Percentiles rank a stretch among this genome's conserved stretches.
Conservation (phyloP, 2,888 invertebrate species). For the Lysandra coridon region DNA sequence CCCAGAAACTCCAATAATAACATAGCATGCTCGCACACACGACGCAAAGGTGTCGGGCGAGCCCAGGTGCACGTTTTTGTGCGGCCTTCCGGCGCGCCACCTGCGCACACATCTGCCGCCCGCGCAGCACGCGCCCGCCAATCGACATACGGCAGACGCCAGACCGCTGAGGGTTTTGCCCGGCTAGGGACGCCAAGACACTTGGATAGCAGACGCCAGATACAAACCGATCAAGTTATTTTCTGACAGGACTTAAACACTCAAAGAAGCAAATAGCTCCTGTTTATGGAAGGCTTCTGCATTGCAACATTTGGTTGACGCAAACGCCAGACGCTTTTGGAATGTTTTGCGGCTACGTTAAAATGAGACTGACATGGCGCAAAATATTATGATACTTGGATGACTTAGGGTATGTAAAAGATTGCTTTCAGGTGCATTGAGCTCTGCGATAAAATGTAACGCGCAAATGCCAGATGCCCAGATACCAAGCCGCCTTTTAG, state of each 20-base stretch:
- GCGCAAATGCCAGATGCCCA: not conserved
- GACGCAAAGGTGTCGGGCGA: slow-evolving; percentile 46
- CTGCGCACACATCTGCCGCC: slow-evolving; percentile 75
- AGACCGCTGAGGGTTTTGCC: not conserved
- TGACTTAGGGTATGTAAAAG: not conserved
- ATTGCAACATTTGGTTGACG: not conserved
- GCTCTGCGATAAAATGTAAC: not conserved
- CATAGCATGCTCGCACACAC: not conserved
- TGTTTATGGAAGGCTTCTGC: not conserved
- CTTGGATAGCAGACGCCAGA: not conserved
- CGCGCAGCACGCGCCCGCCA: slow-evolving; percentile 55
- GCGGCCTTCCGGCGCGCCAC: slow-evolving; percentile 75
- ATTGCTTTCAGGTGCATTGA: not conserved
- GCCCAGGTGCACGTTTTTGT: slow-evolving; percentile 78
- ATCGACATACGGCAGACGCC: slow-evolving; percentile 26
- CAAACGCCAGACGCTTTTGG: not conserved
- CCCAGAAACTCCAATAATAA: not conserved
- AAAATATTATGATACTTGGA: not conserved
- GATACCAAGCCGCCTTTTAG: not conserved
- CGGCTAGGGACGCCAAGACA: not conserved
- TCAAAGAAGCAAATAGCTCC: not conserved
- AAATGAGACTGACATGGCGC: not conserved
- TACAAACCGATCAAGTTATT: not conserved
- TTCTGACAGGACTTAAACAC: not conserved
- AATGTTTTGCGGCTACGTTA: not conserved